Conservation (phyloP, 2,113 vertebrate genomes). For the Lethenteron camtschaticum region DNA sequence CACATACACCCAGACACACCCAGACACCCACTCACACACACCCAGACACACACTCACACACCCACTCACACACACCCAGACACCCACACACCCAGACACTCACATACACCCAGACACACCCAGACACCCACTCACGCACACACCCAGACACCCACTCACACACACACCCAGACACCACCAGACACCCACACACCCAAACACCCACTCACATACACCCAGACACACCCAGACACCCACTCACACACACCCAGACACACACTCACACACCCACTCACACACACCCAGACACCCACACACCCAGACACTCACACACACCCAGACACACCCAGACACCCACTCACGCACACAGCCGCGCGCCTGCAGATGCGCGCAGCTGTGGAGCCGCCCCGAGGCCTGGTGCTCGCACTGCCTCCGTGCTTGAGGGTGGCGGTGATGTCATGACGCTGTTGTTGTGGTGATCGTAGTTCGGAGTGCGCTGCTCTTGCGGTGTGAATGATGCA, state of each 20-base stretch:
- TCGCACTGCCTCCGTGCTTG: too few relatives aligned
- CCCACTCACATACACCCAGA: neutral
- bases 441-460: too few relatives aligned
- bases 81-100: neutral
- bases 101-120: neutral
- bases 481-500: too few relatives aligned
- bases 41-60: neutral
- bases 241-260: neutral
- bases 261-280: neutral
- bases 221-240: neutral
- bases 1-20: neutral
- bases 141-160: too few relatives aligned
- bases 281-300: neutral
- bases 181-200: neutral
- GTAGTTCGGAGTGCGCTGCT: too few relatives aligned
- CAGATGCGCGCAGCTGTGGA: neutral
- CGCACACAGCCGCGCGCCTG: neutral
- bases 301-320: neutral
- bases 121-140: too few relatives aligned
- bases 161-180: too few relatives aligned
- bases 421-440: too few relatives aligned
- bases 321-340: neutral
- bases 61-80: neutral
- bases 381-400: too few relatives aligned
- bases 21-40: neutral